Conservation (phyloP, 1,140 invertebrate genomes). For the Scaptomyza graminum region DNA sequence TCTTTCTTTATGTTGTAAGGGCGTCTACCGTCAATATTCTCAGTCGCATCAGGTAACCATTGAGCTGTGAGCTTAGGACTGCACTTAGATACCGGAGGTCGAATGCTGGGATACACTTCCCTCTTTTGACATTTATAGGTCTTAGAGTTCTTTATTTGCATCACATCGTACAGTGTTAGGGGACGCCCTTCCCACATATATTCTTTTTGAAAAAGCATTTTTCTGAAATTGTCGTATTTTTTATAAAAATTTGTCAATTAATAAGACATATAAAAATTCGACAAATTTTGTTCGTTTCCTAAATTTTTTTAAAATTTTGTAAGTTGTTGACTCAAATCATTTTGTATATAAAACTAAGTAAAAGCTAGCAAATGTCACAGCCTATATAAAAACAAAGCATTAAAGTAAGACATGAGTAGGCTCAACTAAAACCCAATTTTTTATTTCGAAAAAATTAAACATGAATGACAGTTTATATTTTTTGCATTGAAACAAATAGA, state of each 20-base stretch:
- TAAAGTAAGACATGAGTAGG: not conserved
- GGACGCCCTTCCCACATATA: not conserved
- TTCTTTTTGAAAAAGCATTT: not conserved
- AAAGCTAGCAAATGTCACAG: not conserved
- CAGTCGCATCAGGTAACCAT: not conserved
- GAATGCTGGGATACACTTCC: slow-evolving; percentile 15
- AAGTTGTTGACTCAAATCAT: not conserved
- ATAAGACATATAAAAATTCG: not conserved
- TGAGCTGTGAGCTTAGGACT: not conserved
- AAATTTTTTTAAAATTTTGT: not conserved
- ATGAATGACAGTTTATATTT: not conserved
- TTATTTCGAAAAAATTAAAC: not conserved
- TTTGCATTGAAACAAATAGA: not conserved
- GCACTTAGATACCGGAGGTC: not conserved
- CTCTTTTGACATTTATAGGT: not conserved
- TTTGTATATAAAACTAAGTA: not conserved
- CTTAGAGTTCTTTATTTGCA: slow-evolving; percentile 1
- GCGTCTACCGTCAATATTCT: not conserved
- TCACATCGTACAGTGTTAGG: not conserved
- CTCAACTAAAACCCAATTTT: not conserved
- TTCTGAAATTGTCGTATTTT: too few species aligned
- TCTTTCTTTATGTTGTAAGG: slow-evolving; percentile 4
- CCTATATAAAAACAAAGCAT: too few species aligned
- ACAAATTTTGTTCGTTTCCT: not conserved
- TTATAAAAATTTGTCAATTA: not conserved